These are phyloP conservation scores for Gryllus bimaculatus DNA, from an alignment of 1,140 invertebrate genomes.

Conservation along the genomic window DNA sequence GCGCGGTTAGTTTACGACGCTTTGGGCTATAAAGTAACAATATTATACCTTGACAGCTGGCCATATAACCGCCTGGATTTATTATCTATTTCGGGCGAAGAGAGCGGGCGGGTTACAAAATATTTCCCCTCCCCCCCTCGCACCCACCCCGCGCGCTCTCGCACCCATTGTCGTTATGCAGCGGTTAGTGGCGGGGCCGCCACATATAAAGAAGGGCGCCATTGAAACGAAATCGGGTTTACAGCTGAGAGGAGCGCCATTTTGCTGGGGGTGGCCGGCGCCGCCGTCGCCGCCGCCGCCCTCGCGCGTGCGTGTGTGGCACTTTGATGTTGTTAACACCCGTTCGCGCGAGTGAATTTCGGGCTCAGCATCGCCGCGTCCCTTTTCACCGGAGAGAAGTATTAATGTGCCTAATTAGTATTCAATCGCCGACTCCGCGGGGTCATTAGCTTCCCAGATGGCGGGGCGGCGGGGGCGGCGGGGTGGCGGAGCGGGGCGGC, in stretches of 20 bases:
- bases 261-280: not conserved
- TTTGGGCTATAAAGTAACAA: not conserved
- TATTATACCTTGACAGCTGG: conserved; percentile 1
- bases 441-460: not conserved
- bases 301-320: not conserved
- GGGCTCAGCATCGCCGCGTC: not conserved
- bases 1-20: not conserved
- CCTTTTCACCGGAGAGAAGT: not conserved
- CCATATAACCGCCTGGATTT: not conserved
- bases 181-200: not conserved
- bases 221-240: conserved; percentile 4
- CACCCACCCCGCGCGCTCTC: no score
- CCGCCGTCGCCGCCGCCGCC: no score
- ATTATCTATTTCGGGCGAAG: not conserved
- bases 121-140: not conserved
- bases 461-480: no score
- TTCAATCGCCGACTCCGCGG: not conserved
- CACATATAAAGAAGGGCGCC: not conserved
- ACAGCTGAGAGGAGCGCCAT: not conserved
- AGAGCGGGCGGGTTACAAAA: not conserved
- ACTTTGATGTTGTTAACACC: not conserved
- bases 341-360: not conserved
- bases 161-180: not conserved
- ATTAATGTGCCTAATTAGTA: not conserved
- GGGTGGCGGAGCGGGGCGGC: no score